Conservation (phyloP, 2,888 invertebrate genomes). For the Ennomos quercinarius region DNA sequence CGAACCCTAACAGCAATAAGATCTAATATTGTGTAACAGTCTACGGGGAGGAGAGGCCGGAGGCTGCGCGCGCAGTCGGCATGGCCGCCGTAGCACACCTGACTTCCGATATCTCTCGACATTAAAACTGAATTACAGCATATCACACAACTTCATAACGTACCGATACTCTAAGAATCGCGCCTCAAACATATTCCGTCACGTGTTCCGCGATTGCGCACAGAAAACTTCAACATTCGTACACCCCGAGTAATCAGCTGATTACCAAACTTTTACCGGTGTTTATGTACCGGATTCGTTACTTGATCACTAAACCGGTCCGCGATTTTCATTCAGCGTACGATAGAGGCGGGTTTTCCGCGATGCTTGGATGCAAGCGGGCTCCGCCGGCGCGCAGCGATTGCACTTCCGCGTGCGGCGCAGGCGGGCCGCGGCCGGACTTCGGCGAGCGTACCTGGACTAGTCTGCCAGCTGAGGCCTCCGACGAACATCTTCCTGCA, state of each 20-base stretch:
- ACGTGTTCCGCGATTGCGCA: conserved; percentile 54
- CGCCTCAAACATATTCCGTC: conserved; percentile 51
- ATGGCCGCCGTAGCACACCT: conserved; percentile 82
- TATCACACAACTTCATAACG: conserved; percentile 55
- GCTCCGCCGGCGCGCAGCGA: conserved; percentile 65
- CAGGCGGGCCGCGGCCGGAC: conserved; percentile 63
- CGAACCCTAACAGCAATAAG: conserved; percentile 65
- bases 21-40: conserved; percentile 66
- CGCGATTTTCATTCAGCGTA: conserved; percentile 55
- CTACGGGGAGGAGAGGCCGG: conserved; percentile 63
- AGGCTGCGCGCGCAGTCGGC: conserved; percentile 82
- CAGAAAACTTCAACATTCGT: conserved; percentile 59
- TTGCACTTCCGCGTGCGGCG: conserved; percentile 69
- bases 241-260: conserved; percentile 77
- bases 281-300: conserved; percentile 67
- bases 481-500: conserved; percentile 99
- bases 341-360: conserved; percentile 51
- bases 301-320: conserved; percentile 67
- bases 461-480: conserved; percentile 99
- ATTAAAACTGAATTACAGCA: conserved; percentile 72
- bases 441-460: conserved; percentile 93
- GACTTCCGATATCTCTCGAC: conserved; percentile 75
- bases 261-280: conserved; percentile 81
- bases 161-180: conserved; percentile 48
- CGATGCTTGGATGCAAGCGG: conserved; percentile 57